Evolutionary conservation across 2,113 vertebrate species (phyloP).

Genomic region (Lampris megalopsis): DNA sequence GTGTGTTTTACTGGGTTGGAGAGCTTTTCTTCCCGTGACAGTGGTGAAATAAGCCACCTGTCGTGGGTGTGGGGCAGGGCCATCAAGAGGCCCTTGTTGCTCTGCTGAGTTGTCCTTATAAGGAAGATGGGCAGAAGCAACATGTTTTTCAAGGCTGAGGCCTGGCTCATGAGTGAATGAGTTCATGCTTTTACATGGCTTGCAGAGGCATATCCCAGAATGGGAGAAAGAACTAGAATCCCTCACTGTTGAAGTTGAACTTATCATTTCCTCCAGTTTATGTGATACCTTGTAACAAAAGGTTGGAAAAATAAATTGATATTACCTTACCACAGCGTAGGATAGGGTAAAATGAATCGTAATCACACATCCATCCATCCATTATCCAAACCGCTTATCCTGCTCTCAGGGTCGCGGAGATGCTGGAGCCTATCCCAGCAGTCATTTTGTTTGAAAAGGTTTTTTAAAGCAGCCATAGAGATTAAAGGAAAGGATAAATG

Average conservation of each 20-base stretch:
- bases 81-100: constrained; percentile 10
- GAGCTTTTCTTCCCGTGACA: constrained; percentile 46
- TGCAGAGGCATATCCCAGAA: constrained; percentile 19
- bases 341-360: too few species aligned
- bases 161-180: constrained; percentile 23
- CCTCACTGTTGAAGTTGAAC: not conserved
- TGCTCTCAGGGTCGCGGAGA: too few species aligned
- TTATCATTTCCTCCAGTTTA: not conserved
- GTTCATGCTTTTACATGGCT: constrained; percentile 38
- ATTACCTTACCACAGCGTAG: not conserved
- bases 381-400: too few species aligned
- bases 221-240: constrained; percentile 13
- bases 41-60: constrained; percentile 74
- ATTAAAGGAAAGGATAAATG: too few species aligned
- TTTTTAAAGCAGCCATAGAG: too few species aligned
- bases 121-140: constrained; percentile 66
- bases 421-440: not conserved
- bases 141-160: constrained; percentile 45
- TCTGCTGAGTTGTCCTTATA: constrained; percentile 69
- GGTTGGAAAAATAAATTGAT: constrained; percentile 3
- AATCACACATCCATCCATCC: too few species aligned
- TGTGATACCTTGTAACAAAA: not conserved
- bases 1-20: constrained; percentile 40
- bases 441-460: too few species aligned
- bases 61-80: constrained; percentile 37